Conservation (phyloP, 2,113 vertebrate species). For the Scolopax mira region DNA sequence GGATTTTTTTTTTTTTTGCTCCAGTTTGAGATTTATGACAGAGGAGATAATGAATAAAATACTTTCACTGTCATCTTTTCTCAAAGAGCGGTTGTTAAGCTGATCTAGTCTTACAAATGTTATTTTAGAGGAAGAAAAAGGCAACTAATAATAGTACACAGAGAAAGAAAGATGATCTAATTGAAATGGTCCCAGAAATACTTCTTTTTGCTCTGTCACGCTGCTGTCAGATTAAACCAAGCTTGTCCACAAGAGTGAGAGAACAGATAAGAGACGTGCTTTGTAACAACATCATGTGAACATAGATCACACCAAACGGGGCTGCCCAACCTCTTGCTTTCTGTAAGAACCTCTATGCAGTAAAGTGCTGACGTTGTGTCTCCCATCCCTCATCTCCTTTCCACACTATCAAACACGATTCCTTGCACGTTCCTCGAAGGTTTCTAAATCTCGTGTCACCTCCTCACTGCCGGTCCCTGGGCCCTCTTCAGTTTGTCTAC, state of each 20-base stretch:
- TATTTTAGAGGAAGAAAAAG: not conserved
- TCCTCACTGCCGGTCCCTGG: not conserved
- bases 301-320: not conserved
- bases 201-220: not conserved
- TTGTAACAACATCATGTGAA: not conserved
- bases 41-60: constrained; percentile 31
- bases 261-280: not conserved
- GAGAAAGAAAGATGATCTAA: not conserved
- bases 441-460: not conserved
- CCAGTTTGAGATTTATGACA: constrained; percentile 25
- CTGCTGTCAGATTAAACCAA: not conserved
- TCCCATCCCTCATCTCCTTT: not conserved
- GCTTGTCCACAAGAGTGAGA: not conserved
- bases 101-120: not conserved
- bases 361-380: not conserved
- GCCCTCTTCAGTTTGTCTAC: not conserved
- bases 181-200: not conserved
- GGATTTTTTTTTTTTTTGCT: not conserved
- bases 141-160: not conserved
- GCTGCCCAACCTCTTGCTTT: not conserved
- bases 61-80: not conserved
- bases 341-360: not conserved
- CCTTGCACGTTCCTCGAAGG: not conserved
- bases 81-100: not conserved
- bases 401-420: not conserved